phyloP scores from a whole-genome alignment of 2,888 invertebrate genomes.

The Cerceris rybyensis region DNA sequence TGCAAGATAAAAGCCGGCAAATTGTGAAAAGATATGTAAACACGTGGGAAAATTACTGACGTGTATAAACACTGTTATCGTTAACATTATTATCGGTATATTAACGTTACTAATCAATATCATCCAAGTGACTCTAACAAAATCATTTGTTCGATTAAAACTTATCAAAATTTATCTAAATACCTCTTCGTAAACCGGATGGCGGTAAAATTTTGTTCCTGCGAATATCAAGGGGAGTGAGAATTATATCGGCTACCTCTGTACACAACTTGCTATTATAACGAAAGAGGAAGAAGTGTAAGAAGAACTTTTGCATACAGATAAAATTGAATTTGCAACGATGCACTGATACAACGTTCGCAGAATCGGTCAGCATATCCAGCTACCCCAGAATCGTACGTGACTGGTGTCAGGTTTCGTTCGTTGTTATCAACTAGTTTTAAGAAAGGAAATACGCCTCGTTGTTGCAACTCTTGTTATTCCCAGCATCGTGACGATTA shows the following conservation, averaged over 20 bases:
- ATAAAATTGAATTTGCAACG: conserved; percentile 23
- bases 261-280: no score
- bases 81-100: background rate
- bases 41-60: conserved; percentile 24
- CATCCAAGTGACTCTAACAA: background rate
- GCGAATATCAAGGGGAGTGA: no score
- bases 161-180: background rate
- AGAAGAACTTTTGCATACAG: background rate
- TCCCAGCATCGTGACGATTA: background rate
- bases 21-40: conserved; percentile 28
- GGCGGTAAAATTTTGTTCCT: no score
- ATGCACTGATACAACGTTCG: conserved; percentile 63
- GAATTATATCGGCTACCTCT: no score
- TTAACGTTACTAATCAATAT: background rate
- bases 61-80: conserved; percentile 16
- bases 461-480: conserved; percentile 16
- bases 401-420: conserved; percentile 66
- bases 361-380: conserved; percentile 65
- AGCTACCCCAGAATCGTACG: conserved; percentile 61
- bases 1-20: conserved; percentile 25
- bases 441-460: conserved; percentile 57
- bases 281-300: no score
- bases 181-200: no score
- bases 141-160: background rate
- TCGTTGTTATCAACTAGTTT: conserved; percentile 54